Evolutionary conservation across 2,797 vertebrate species (phyloP), one percentile per base, ranked within the genome.

Genomic region (Anguilla obscura): DNA sequence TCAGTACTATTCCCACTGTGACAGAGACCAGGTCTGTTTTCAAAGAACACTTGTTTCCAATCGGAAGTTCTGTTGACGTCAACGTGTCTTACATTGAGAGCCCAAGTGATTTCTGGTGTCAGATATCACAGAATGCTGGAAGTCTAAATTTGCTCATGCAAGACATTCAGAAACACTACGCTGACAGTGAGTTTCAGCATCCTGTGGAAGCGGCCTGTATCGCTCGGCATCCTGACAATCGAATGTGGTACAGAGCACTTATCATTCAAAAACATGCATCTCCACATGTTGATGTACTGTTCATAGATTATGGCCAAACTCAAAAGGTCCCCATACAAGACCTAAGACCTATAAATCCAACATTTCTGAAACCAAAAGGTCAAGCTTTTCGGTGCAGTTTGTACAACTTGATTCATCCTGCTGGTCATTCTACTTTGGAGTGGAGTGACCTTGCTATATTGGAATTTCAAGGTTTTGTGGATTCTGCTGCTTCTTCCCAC

Each of bases 321-420:
- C 96, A 95, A 56, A 92, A 89, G 0, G 95, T 99, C 3, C 90
- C 96, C 24, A 1, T 97, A 60, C 93, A 91, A 14, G 95, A 97
- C 84, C 93, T 99, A 45, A 95, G 97, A 84, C 94, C 91, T 24
- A 96, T 97, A 85, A 69, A 85, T 14, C 94, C 96, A 24, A 89
- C 91, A 0, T 98, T 99, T 90, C 94, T 99, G 5, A 89, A 91
- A 40, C 89, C 98, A 27, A 95, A 95, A 48, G 96, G 96, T 86
- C 98, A 99, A 92, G 98, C 98, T 60, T 98, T 99, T 93, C 96
- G 97, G 89, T 99, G 99, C 92, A 98, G 97, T 91, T 94, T 99
- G 89, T 97, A 98, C 90, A 99, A 98, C 89, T 94, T 97, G 85
- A 93, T 96, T 90, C 94, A 97, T 0, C 96, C 97, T 0, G 91